These are phyloP conservation scores for Drosophila tanythrix DNA, from an alignment of 2,888 invertebrate genomes.

Conservation along the genomic window DNA sequence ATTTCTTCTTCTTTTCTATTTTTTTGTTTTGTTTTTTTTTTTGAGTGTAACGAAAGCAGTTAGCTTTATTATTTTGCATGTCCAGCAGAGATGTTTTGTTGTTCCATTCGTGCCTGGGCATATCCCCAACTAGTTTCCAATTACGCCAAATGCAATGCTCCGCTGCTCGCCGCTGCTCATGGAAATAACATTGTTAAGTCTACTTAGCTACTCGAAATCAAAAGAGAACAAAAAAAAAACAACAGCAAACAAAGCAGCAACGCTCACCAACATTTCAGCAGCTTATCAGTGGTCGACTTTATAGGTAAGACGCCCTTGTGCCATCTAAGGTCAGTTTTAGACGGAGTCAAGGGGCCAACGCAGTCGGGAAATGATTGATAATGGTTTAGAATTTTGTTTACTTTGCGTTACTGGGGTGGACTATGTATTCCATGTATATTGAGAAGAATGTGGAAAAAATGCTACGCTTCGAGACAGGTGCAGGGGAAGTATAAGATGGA, in stretches of 20 bases:
- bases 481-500: slow-evolving; percentile 10
- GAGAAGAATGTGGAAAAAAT: slow-evolving; percentile 1
- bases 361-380: slow-evolving; percentile 51
- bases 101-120: slow-evolving; percentile 39
- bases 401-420: background rate
- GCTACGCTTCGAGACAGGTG: background rate
- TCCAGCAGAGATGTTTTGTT: slow-evolving; percentile 45
- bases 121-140: slow-evolving; percentile 62
- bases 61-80: slow-evolving; percentile 54
- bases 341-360: slow-evolving; percentile 8
- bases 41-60: slow-evolving; percentile 53
- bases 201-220: slow-evolving; percentile 16
- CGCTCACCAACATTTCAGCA: slow-evolving; percentile 3
- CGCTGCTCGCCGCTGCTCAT: slow-evolving; percentile 42
- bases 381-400: slow-evolving; percentile 20
- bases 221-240: background rate
- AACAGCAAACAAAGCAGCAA: slow-evolving; percentile 1
- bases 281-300: slow-evolving; percentile 51
- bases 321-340: slow-evolving; percentile 50
- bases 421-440: background rate
- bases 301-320: slow-evolving; percentile 44
- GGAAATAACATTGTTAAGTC: slow-evolving; percentile 19
- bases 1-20: background rate
- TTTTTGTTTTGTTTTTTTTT: slow-evolving; percentile 34
- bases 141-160: slow-evolving; percentile 73